Conservation (phyloP, 2,888 invertebrate species). For the Drosophila colorata region DNA sequence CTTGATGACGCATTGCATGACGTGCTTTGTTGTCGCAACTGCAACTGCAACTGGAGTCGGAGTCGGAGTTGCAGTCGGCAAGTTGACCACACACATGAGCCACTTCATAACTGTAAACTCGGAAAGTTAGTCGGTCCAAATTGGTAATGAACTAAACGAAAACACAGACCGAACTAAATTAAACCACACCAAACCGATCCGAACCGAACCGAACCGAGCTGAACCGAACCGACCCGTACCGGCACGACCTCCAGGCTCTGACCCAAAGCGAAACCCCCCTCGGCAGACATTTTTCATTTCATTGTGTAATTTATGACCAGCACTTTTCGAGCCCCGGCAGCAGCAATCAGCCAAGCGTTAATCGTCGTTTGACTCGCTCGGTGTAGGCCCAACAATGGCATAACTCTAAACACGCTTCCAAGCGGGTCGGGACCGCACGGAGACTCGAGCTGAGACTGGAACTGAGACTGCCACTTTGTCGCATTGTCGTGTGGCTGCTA, state of each 20-base stretch:
- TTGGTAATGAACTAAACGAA: slow-evolving; percentile 7
- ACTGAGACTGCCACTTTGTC: slow-evolving; percentile 75
- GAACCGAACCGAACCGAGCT: slow-evolving; percentile 16
- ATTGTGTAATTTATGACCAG: slow-evolving; percentile 78
- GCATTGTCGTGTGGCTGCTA: slow-evolving; percentile 79
- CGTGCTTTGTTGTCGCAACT: slow-evolving; percentile 46
- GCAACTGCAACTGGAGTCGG: not conserved
- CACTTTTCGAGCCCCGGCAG: slow-evolving; percentile 60
- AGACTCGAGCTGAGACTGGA: slow-evolving; percentile 10
- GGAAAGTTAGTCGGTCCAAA: slow-evolving; percentile 23
- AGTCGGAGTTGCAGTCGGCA: not conserved
- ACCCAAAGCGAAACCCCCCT: slow-evolving; percentile 22
- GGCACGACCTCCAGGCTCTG: slow-evolving; percentile 20
- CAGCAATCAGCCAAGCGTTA: slow-evolving; percentile 80
- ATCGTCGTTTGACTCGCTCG: slow-evolving; percentile 80
- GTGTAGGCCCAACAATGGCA: slow-evolving; percentile 61
- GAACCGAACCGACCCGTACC: not conserved
- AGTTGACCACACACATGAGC: slow-evolving; percentile 45
- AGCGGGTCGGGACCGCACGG: slow-evolving; percentile 19
- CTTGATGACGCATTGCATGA: slow-evolving; percentile 71
- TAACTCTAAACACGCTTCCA: slow-evolving; percentile 45
- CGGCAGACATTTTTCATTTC: slow-evolving; percentile 67
- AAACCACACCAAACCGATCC: slow-evolving; percentile 20
- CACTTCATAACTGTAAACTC: slow-evolving; percentile 37
- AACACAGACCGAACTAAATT: slow-evolving; percentile 15